phyloP scores from a whole-genome alignment of 2,888 invertebrate species.

The Proisotoma minuta region DNA sequence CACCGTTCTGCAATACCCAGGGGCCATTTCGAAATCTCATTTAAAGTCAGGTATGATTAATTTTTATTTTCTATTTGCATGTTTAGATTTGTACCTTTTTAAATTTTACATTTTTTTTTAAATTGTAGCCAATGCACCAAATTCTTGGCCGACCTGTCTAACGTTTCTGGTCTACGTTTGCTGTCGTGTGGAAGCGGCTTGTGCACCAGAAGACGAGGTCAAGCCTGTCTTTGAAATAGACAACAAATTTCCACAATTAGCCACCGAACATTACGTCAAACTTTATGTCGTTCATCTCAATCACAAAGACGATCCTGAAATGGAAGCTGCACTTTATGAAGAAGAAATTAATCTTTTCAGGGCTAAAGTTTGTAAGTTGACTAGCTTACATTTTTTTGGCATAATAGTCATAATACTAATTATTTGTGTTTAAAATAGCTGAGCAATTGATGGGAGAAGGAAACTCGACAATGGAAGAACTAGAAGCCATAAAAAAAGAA shows the following conservation, averaged over 20 bases:
- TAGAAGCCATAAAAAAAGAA: not conserved
- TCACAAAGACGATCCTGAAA: too few relatives aligned
- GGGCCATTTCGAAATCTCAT: not conserved
- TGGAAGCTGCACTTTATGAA: too few relatives aligned
- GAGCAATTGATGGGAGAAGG: not conserved
- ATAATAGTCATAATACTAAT: too few relatives aligned
- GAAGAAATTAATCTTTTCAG: too few relatives aligned
- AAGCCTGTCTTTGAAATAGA: too few relatives aligned
- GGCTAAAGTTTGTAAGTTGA: not conserved
- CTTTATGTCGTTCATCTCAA: too few relatives aligned
- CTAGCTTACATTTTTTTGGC: too few relatives aligned
- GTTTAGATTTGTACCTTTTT: not conserved
- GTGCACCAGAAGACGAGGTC: not conserved
- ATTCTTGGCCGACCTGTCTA: slow-evolving; percentile 20
- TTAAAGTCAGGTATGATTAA: slow-evolving; percentile 2
- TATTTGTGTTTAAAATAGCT: too few relatives aligned
- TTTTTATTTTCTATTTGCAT: not conserved
- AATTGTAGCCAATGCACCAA: slow-evolving; percentile 8
- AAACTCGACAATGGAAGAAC: not conserved
- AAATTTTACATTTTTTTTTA: not conserved
- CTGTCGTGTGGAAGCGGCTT: not conserved
- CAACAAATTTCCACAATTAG: too few relatives aligned
- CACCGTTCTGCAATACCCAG: slow-evolving; percentile 17
- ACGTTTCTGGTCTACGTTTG: slow-evolving; percentile 14
- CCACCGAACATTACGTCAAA: too few relatives aligned